A percentile compares a stretch with the other conserved stretches of the same genome.
phyloP scores from a whole-genome alignment of 2,113 vertebrate species.

The Bambusicola thoracicus region DNA sequence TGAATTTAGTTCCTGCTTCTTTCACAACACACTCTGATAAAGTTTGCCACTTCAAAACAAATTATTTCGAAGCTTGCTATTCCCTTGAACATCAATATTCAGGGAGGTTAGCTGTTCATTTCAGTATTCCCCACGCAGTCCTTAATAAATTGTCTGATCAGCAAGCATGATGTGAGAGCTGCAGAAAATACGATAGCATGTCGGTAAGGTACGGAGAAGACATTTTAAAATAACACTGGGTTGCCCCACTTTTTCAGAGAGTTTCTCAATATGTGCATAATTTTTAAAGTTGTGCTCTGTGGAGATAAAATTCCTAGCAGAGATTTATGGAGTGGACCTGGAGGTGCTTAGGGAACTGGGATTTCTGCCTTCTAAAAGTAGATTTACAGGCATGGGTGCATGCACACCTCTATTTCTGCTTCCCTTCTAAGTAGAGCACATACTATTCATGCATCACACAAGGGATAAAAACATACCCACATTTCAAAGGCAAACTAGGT shows the following conservation, averaged over 20 bases:
- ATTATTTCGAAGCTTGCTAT: background rate
- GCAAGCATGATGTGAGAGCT: constrained; percentile 10
- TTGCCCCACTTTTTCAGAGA: constrained; percentile 7
- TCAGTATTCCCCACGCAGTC: constrained; percentile 12
- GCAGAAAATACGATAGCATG: constrained; percentile 22
- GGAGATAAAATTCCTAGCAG: background rate
- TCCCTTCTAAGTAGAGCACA: background rate
- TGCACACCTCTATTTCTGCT: background rate
- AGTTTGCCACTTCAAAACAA: background rate
- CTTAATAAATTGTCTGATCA: constrained; percentile 45
- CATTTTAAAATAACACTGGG: background rate
- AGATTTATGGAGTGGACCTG: background rate
- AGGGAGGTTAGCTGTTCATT: background rate
- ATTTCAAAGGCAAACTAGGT: background rate
- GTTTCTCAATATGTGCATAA: background rate
- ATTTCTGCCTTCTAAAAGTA: constrained; percentile 16
- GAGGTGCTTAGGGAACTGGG: background rate
- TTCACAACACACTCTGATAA: background rate
- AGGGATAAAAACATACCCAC: background rate
- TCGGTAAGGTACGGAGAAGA: background rate
- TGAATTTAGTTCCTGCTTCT: background rate
- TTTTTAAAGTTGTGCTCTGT: background rate
- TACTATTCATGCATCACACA: rapidly evolving
- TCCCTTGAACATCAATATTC: constrained; percentile 1
- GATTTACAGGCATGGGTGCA: rapidly evolving